These are phyloP conservation scores for Tribolium castaneum DNA, from an alignment of 1,140 invertebrate species.

Conservation along the genomic window DNA sequence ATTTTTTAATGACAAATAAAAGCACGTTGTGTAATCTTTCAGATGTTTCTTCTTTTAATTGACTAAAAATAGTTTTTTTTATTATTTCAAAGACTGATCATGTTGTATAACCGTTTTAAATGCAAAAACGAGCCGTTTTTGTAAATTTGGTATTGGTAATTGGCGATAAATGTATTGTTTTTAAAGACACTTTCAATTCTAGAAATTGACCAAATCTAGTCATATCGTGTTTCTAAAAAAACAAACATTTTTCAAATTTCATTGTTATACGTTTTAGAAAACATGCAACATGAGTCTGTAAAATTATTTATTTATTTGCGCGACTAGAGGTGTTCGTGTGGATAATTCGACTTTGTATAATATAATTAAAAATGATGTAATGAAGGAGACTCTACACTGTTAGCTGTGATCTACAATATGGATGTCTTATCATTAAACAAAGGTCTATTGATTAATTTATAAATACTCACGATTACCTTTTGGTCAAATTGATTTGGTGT, in stretches of 20 bases:
- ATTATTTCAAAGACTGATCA: constrained; percentile 9
- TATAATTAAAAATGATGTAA: constrained; percentile 31
- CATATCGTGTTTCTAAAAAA: neutral
- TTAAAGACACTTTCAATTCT: neutral
- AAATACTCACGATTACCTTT: constrained; percentile 8
- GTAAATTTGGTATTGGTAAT: neutral
- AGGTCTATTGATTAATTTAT: constrained; percentile 43
- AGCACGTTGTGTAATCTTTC: neutral
- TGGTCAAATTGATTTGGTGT: constrained; percentile 20
- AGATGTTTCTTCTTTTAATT: neutral
- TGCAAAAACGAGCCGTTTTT: neutral
- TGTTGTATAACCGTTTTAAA: neutral
- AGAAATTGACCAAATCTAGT: neutral
- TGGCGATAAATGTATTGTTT: neutral
- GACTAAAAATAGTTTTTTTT: neutral
- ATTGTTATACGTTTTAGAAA: neutral
- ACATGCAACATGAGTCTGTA: neutral
- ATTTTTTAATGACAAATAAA: constrained; percentile 23
- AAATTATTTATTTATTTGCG: neutral
- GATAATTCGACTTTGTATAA: constrained; percentile 29
- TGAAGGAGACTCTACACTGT: constrained; percentile 54
- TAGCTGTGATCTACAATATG: constrained; percentile 58
- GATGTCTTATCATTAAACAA: constrained; percentile 50
- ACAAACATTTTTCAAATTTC: neutral
- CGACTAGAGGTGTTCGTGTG: constrained; percentile 1